Evolutionary conservation across 2,113 vertebrate species (phyloP).

Genomic region (Ursus arctos): DNA sequence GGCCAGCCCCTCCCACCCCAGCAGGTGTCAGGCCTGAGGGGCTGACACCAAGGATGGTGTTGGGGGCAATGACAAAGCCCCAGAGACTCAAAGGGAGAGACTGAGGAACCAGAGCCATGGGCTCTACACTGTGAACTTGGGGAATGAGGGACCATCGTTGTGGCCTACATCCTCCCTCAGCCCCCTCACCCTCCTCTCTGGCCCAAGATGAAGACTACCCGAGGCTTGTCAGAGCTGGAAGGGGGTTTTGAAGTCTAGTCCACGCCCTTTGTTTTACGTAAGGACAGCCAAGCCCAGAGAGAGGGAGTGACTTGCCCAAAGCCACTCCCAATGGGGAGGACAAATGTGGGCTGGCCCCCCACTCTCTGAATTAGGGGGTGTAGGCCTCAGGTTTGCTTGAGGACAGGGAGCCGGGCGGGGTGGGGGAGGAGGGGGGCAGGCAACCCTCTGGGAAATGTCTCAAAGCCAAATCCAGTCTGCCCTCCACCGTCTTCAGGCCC

Average conservation of each 20-base stretch:
- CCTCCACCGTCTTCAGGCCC: not conserved
- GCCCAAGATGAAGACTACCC: slow-evolving; percentile 29
- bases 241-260: not conserved
- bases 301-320: not conserved
- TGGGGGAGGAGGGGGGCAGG: not conserved
- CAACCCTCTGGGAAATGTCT: not conserved
- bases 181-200: not conserved
- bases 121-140: slow-evolving; percentile 81
- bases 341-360: not conserved
- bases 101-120: slow-evolving; percentile 67
- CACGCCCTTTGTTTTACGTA: not conserved
- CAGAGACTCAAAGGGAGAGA: slow-evolving; percentile 55
- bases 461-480: not conserved
- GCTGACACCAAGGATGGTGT: not conserved
- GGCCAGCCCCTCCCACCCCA: not conserved
- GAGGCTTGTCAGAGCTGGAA: not conserved
- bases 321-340: not conserved
- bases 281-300: not conserved
- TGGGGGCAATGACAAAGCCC: not conserved
- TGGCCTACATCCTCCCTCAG: not conserved
- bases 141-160: not conserved
- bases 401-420: not conserved
- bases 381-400: not conserved
- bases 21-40: slow-evolving; percentile 2
- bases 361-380: not conserved